A percentile compares a stretch with the other conserved stretches of the same genome.
These are phyloP conservation scores for Gila robusta DNA, from an alignment of 2,797 vertebrate genomes.

Conservation along the genomic window DNA sequence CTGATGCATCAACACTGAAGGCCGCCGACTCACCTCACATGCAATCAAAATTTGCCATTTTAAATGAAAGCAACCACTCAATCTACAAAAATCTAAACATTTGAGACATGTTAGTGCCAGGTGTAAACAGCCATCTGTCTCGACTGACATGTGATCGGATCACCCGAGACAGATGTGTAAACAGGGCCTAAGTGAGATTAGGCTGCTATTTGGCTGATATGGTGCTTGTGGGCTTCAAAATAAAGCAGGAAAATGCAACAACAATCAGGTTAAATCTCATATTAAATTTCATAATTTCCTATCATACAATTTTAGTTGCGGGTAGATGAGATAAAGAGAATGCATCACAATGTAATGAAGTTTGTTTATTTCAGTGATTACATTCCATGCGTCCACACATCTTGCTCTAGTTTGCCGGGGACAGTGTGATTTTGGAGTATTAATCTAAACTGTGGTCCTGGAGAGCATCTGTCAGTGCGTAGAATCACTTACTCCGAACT, in stretches of 20 bases:
- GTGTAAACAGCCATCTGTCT: slow-evolving; percentile 27
- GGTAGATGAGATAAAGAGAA: background rate
- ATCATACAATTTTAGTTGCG: background rate
- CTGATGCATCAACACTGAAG: slow-evolving; percentile 12
- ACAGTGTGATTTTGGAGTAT: background rate
- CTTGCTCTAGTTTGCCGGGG: background rate
- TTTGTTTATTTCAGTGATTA: slow-evolving; percentile 20
- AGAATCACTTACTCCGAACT: background rate
- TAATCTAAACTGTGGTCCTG: background rate
- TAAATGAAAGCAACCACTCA: slow-evolving; percentile 24
- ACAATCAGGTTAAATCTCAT: background rate
- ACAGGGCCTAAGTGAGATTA: slow-evolving; percentile 9
- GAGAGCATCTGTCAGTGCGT: slow-evolving; percentile 6
- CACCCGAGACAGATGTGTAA: slow-evolving; percentile 12
- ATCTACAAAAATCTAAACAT: slow-evolving; percentile 1
- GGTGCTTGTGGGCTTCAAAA: background rate
- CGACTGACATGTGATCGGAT: background rate
- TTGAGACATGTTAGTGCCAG: slow-evolving; percentile 8
- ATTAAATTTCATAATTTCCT: background rate
- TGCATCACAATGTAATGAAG: background rate
- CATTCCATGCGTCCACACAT: background rate
- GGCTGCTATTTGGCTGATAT: slow-evolving; percentile 7
- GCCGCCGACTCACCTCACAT: background rate
- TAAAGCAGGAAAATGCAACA: background rate
- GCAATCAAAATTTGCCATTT: slow-evolving; percentile 19